Conservation (phyloP, 2,888 invertebrate genomes). For the Tetanocera ferruginea region DNA sequence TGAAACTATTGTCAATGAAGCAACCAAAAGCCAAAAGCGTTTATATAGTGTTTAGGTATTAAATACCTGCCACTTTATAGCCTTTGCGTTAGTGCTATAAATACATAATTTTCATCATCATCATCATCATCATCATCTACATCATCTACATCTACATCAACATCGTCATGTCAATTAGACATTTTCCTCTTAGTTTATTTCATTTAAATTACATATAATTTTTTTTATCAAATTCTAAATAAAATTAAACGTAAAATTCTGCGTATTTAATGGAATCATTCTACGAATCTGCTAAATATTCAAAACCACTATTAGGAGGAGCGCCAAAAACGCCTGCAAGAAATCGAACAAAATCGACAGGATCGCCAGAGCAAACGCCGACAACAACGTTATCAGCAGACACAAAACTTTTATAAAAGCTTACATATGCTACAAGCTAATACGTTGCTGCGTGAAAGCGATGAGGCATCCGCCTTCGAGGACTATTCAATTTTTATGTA, state of each 20-base stretch:
- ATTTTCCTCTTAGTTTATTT: constrained; percentile 2
- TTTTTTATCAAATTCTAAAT: not conserved
- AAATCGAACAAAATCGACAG: constrained; percentile 78
- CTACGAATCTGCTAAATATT: not conserved
- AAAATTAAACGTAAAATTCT: not conserved
- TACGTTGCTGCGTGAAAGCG: constrained; percentile 74
- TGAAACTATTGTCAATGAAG: too few relatives aligned
- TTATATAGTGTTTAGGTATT: too few relatives aligned
- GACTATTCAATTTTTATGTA: constrained; percentile 89
- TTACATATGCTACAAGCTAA: constrained; percentile 87
- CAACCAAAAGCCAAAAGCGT: too few relatives aligned
- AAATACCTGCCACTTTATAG: too few relatives aligned
- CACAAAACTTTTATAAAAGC: constrained; percentile 86
- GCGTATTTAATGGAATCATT: not conserved
- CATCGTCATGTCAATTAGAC: not conserved
- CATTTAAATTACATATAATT: constrained; percentile 1
- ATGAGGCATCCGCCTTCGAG: constrained; percentile 75
- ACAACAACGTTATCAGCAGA: constrained; percentile 81
- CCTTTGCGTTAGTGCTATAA: too few relatives aligned
- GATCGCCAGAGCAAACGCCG: constrained; percentile 77
- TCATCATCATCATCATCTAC: not conserved
- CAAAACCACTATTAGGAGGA: constrained; percentile 73
- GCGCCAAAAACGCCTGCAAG: constrained; percentile 80
- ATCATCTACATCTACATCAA: not conserved
- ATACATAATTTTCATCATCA: too few relatives aligned